Conservation (phyloP, 2,113 vertebrate genomes). For the Hemibagrus wyckioides region DNA sequence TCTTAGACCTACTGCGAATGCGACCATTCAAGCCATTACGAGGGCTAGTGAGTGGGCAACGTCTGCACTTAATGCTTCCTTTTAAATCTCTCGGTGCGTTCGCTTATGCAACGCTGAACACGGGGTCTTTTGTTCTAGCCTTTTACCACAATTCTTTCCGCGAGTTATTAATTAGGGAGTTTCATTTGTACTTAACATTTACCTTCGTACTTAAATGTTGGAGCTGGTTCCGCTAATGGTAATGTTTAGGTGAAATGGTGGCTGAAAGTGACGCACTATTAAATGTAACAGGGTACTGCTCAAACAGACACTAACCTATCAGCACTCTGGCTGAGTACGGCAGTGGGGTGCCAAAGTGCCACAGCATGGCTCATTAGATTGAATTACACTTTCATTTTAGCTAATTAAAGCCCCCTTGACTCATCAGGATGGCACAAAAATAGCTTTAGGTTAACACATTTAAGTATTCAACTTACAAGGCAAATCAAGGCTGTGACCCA, state of each 20-base stretch:
- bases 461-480: constrained; percentile 58
- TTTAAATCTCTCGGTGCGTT: constrained; percentile 47
- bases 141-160: constrained; percentile 24
- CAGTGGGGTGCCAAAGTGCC: constrained; percentile 62
- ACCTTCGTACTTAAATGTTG: constrained; percentile 29
- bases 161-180: constrained; percentile 34
- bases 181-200: constrained; percentile 33
- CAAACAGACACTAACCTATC: constrained; percentile 18
- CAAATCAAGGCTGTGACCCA: constrained; percentile 64
- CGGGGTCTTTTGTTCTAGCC: constrained; percentile 28
- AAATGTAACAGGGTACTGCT: not conserved
- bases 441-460: constrained; percentile 64
- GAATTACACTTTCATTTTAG: constrained; percentile 74
- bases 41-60: constrained; percentile 45
- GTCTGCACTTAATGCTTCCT: constrained; percentile 48
- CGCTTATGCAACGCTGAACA: constrained; percentile 45
- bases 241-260: not conserved
- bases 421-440: constrained; percentile 65
- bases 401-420: constrained; percentile 69
- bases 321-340: constrained; percentile 52
- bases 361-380: constrained; percentile 75
- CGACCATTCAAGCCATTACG: constrained; percentile 48
- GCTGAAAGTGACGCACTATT: constrained; percentile 17
- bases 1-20: constrained; percentile 28
- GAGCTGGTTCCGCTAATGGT: constrained; percentile 33